phyloP scores from a whole-genome alignment of 2,888 invertebrate species.

The Chrysina gloriosa region DNA sequence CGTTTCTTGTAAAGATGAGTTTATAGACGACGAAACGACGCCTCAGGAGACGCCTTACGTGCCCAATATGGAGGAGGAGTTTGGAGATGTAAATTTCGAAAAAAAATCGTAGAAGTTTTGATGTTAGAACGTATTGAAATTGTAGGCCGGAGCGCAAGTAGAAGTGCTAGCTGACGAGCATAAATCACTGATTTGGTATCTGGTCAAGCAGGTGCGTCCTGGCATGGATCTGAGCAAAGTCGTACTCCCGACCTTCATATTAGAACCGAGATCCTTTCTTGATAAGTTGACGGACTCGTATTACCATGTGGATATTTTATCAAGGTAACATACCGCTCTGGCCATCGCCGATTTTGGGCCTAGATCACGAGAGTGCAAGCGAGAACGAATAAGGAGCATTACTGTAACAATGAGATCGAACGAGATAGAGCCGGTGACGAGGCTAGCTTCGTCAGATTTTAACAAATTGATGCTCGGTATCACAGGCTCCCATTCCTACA shows the following conservation, averaged over 20 bases:
- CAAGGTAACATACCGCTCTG: no score
- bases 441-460: no score
- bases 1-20: constrained; percentile 69
- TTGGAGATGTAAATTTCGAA: constrained; percentile 65
- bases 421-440: no score
- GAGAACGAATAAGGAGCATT: no score
- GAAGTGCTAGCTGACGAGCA: constrained; percentile 95
- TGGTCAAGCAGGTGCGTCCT: constrained; percentile 94
- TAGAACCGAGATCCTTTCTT: constrained; percentile 93
- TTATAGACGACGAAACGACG: constrained; percentile 65
- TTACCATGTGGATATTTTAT: constrained; percentile 91
- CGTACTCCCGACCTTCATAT: constrained; percentile 92
- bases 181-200: constrained; percentile 93
- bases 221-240: constrained; percentile 97
- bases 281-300: constrained; percentile 95
- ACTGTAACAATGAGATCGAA: no score
- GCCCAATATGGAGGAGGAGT: constrained; percentile 71
- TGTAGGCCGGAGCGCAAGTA: constrained; percentile 83
- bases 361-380: no score
- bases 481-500: no score
- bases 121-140: constrained; percentile 42
- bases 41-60: constrained; percentile 72
- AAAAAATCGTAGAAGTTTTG: constrained; percentile 11
- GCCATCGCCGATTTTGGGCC: no score
- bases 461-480: no score